Conservation (phyloP, 2,888 invertebrate species). For the Rhodophaea formosa region DNA sequence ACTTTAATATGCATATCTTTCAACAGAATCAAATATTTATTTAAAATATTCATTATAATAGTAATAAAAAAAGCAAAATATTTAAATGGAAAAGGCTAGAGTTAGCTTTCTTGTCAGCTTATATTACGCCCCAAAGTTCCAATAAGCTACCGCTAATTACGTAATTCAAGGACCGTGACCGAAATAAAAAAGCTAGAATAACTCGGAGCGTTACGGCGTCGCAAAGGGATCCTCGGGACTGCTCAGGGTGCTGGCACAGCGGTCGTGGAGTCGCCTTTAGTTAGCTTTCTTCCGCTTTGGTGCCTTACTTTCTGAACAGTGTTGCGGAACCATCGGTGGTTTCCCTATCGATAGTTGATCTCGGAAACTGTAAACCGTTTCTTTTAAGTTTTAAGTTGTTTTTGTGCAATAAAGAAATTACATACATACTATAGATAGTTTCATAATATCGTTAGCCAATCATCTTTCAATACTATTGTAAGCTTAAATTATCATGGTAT, state of each 20-base stretch:
- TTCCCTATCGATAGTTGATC: too few species aligned
- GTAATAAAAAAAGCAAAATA: neutral
- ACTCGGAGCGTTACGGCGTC: conserved; percentile 55
- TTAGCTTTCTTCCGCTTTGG: neutral
- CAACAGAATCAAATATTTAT: neutral
- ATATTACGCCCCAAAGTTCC: conserved; percentile 41
- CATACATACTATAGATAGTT: too few species aligned
- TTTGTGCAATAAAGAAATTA: too few species aligned
- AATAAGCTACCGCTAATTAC: conserved; percentile 74
- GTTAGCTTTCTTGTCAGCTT: neutral
- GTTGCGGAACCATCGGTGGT: neutral
- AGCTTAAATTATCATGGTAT: too few species aligned
- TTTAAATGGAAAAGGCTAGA: neutral
- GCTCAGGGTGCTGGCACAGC: conserved; percentile 29
- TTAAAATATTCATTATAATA: neutral
- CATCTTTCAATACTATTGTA: too few species aligned
- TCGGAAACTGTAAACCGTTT: too few species aligned
- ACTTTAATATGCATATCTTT: too few species aligned
- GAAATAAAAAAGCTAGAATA: conserved; percentile 66
- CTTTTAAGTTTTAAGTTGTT: too few species aligned
- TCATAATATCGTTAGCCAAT: too few species aligned
- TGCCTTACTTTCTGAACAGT: neutral
- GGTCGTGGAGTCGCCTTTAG: conserved; percentile 31
- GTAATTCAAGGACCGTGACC: conserved; percentile 74
- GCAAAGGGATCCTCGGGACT: conserved; percentile 42